Evolutionary conservation across 2,888 invertebrate species (phyloP).

Genomic region (Synergus gifuensis): DNA sequence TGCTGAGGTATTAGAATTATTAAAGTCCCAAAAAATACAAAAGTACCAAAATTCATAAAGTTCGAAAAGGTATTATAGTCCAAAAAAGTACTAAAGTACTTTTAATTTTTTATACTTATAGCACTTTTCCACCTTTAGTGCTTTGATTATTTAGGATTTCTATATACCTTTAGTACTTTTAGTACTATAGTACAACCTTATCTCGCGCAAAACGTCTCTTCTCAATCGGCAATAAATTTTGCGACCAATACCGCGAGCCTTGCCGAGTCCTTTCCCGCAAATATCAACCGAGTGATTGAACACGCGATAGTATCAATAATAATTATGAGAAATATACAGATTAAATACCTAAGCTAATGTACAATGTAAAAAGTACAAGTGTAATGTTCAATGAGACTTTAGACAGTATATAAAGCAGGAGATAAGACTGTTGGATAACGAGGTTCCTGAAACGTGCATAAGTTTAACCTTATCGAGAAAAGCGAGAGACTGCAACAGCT

Average conservation of each 20-base stretch:
- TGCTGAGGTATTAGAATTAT: no score
- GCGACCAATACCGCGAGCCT: background rate
- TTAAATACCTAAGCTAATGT: background rate
- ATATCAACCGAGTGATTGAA: background rate
- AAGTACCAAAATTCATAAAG: no score
- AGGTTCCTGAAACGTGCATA: background rate
- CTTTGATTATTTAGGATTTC: no score
- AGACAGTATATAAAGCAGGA: background rate
- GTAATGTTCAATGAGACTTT: background rate
- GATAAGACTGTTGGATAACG: slow-evolving; percentile 4
- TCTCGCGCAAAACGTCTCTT: no score
- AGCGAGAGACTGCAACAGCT: background rate
- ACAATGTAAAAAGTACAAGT: background rate
- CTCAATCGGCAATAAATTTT: slow-evolving; percentile 16
- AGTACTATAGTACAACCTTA: no score
- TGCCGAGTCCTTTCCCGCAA: background rate
- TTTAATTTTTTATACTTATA: no score
- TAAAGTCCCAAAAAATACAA: no score
- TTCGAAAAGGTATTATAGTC: no score
- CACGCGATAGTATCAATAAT: background rate
- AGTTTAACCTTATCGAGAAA: background rate
- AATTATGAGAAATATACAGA: background rate
- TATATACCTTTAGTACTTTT: no score
- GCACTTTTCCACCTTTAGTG: no score
- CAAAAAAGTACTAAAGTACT: no score